Conservation (phyloP, 2,113 vertebrate species). For the Leucopsar rothschildi region DNA sequence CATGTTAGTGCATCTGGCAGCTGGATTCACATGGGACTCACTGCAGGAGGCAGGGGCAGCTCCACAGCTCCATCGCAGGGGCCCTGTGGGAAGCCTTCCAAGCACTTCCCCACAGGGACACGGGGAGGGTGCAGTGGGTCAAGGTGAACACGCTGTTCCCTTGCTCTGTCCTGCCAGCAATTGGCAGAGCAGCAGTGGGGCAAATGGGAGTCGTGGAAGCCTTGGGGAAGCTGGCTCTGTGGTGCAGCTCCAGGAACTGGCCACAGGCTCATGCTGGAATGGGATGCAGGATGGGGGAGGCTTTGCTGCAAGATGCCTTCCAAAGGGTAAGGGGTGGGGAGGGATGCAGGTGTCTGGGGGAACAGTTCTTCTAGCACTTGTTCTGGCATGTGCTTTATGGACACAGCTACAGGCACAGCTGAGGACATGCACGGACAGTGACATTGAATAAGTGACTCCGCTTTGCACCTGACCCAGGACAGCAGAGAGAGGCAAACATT, state of each 20-base stretch:
- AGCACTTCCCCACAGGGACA: not conserved
- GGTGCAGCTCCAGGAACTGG: not conserved
- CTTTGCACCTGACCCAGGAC: not conserved
- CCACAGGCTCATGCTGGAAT: not conserved
- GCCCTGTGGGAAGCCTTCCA: not conserved
- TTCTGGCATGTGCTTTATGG: not conserved
- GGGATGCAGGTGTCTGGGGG: not conserved
- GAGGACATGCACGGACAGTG: not conserved
- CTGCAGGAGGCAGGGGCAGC: not conserved
- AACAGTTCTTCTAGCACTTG: not conserved
- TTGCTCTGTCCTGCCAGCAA: not conserved
- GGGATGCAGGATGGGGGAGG: not conserved
- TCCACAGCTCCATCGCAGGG: rapidly evolving
- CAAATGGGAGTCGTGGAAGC: not conserved
- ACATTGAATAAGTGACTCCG: not conserved
- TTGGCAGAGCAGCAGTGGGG: not conserved
- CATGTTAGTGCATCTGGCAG: not conserved
- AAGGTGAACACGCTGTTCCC: not conserved
- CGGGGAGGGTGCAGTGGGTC: rapidly evolving
- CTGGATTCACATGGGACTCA: not conserved
- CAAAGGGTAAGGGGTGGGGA: not conserved
- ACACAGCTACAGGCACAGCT: not conserved
- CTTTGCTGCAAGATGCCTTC: not conserved
- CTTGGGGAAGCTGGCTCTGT: not conserved
- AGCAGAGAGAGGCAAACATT: not conserved